phyloP scores from a whole-genome alignment of 2,888 invertebrate genomes.

The Stomorhina lunata region DNA sequence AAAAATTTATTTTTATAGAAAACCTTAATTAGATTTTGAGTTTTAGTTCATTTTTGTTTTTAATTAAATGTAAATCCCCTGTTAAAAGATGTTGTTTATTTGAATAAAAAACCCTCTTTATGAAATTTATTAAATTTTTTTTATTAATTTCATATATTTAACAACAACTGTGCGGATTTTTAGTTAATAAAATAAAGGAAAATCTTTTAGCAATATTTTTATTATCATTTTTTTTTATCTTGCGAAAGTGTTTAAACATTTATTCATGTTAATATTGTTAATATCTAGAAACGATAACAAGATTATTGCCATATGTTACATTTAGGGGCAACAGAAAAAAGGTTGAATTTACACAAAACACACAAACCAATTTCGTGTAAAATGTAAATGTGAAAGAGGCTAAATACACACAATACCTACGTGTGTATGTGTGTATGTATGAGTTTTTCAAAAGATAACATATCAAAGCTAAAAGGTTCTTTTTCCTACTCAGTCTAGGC shows the following conservation, averaged over 20 bases:
- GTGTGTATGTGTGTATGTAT: not conserved
- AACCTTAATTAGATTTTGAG: not conserved
- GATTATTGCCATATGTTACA: constrained; percentile 13
- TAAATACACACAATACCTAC: not conserved
- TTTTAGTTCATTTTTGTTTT: constrained; percentile 5
- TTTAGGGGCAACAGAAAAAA: not conserved
- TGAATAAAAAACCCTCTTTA: not conserved
- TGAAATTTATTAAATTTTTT: not conserved
- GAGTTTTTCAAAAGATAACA: not conserved
- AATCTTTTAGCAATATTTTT: not conserved
- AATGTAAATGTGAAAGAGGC: not conserved
- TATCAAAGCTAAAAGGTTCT: constrained; percentile 4
- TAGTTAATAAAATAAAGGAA: not conserved
- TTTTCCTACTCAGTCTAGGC: not conserved
- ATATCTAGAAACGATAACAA: not conserved
- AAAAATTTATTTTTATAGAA: no score
- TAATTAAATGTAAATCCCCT: constrained; percentile 1
- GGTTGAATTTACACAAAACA: not conserved
- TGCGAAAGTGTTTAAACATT: not conserved
- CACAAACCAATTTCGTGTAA: not conserved
- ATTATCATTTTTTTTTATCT: not conserved
- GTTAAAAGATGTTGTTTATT: not conserved
- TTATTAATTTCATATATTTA: not conserved
- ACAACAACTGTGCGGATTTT: not conserved
- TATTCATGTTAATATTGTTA: not conserved